These are phyloP conservation scores for Brachypalpus laphriformis DNA, from an alignment of 2,888 invertebrate genomes.

Conservation along the genomic window DNA sequence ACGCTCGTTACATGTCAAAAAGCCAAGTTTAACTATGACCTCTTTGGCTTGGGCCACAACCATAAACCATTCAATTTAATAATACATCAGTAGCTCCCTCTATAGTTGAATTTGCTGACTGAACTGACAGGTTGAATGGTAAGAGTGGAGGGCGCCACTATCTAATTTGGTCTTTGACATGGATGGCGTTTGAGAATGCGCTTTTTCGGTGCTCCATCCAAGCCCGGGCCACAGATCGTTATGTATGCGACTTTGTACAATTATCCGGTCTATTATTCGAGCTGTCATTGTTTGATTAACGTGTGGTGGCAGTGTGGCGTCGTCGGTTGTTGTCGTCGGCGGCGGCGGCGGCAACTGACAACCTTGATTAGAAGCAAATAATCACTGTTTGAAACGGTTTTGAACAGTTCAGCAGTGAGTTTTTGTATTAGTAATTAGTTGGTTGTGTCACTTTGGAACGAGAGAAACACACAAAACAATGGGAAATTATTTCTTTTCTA, in stretches of 20 bases:
- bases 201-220: constrained; percentile 6
- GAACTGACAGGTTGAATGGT: constrained; percentile 41
- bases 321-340: constrained; percentile 23
- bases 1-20: constrained; percentile 1
- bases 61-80: background rate
- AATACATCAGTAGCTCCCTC: constrained; percentile 13
- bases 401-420: constrained; percentile 13
- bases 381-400: constrained; percentile 53
- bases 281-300: constrained; percentile 62
- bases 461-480: constrained; percentile 56
- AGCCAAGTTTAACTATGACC: constrained; percentile 45
- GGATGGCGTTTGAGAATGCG: constrained; percentile 46
- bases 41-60: constrained; percentile 25
- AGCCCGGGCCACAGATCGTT: background rate
- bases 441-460: constrained; percentile 50
- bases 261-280: constrained; percentile 40
- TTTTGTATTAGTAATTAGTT: constrained; percentile 50
- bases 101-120: constrained; percentile 5
- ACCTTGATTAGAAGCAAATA: constrained; percentile 65
- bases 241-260: constrained; percentile 20
- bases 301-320: constrained; percentile 22
- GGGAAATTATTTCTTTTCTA: constrained; percentile 38
- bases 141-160: constrained; percentile 30
- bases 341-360: constrained; percentile 36
- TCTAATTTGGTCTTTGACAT: constrained; percentile 26